A percentile compares a stretch with the other conserved stretches of the same genome.
Evolutionary conservation across 2,113 vertebrate species (phyloP).

Genomic region (Sceloporus tristichus): DNA sequence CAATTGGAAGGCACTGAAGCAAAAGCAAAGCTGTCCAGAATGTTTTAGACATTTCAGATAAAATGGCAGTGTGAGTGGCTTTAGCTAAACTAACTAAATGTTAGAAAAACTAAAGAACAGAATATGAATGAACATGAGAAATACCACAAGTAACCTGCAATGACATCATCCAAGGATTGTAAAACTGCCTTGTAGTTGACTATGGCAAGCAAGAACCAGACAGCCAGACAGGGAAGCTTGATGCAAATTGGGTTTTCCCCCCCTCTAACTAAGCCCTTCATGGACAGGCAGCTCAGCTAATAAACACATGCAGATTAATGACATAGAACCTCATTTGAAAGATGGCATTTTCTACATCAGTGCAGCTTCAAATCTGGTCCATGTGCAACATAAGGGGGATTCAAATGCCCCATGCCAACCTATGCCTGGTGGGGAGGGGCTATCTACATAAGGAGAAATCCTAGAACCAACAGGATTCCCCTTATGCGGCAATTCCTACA

Average conservation of each 20-base stretch:
- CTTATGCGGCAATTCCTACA: neutral
- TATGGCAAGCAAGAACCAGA: neutral
- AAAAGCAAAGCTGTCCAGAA: neutral
- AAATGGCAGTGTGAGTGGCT: conserved; percentile 39
- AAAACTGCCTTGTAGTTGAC: neutral
- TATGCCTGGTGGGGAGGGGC: neutral
- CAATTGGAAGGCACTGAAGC: neutral
- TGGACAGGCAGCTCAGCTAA: neutral
- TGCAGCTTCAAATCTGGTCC: neutral
- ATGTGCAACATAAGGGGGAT: neutral
- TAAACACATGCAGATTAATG: neutral
- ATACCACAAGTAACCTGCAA: neutral
- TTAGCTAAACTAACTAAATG: neutral
- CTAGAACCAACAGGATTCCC: neutral
- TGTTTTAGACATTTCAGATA: conserved; percentile 29
- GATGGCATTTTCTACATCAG: neutral
- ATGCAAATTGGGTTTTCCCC: neutral
- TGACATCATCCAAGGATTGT: neutral
- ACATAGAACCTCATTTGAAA: neutral
- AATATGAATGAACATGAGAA: neutral
- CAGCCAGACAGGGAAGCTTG: too few species aligned
- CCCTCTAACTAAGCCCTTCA: neutral
- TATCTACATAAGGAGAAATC: neutral
- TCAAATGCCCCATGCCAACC: neutral
- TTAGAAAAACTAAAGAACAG: neutral